Evolutionary conservation across 2,888 invertebrate species (phyloP), one percentile per base, ranked within the genome.

Genomic region (Acholoe squamosa): DNA sequence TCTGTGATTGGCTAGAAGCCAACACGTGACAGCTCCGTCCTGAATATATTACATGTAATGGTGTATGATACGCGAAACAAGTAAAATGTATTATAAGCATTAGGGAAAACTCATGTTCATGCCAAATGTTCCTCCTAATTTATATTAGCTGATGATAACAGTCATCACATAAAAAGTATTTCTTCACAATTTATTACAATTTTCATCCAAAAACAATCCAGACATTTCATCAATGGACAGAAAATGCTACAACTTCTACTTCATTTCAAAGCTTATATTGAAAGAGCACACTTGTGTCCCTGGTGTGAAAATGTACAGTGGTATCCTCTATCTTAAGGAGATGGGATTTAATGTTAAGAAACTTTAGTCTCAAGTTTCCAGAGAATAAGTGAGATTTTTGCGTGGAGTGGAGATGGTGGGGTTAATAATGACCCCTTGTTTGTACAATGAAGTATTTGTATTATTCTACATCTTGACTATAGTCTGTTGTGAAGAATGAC

Each of bases 221-320:
- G 80, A 33, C 80, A 80, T 33, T 80, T 80, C 80, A 80, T 80
- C 80, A 80, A 80, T 34, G 80, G 80, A 80, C 80, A 80, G 31
- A 31, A 76, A 31, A 28, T 76, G 76, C 76, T 76, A 76, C 76
- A 76, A 25, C 14, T 76, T 76, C 19, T 76, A 16, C 31, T 61
- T n/a, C 19, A 61, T 61, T 61, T 61, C 19, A 19, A n/a, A 7
- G 19, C 19, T 61, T 61, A 61, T 61, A 19, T 61, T 14, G 3
- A 19, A 14, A 14, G 14, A 19, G 1, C 61, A 61, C 19, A 1
- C 61, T n/a, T 10, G 43, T 43, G 43, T 43, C 43, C 43, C 43
- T 10, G 10, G 10, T 10, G 43, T 43, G 43, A 43, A 43, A 3
- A 7, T 10, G 3, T 7, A 43, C 43, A 43, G 43, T 43, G 43